Base-by-base conservation (phyloP, 2,113 vertebrate species). In the Zosterops pallidus region DNA sequence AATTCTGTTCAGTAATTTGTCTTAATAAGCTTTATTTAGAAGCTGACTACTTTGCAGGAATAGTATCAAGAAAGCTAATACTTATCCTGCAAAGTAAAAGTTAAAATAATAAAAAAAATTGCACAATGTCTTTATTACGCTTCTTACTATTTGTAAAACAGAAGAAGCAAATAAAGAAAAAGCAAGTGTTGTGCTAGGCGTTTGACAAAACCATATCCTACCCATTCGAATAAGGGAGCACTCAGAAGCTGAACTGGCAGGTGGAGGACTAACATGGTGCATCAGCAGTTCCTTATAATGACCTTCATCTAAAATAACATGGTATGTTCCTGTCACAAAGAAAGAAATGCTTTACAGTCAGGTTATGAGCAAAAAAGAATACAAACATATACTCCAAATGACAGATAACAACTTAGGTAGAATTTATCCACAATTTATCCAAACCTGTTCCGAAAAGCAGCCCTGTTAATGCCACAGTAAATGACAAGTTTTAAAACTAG, bases 191-290 rank as follows among this genome's bases (percentile, higher is more conserved):
- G 2, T 10, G 14, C 21, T 35, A 81, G 5, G 29, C 77, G 26
- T 85, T 68, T 3, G 68, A 74, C n/a, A 83, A 89, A 93, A 74
- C 13, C 7, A 49, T 57, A 56, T 95, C 98, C 82, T 97, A 99
- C 99, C 99, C 99, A 99, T 99, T 65, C 99, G 99, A 97, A 99
- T 99, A 65, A 99, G 98, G 29, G 99, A 99, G 90, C 99, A 99
- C 87, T 99, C 99, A 9, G 99, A 99, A 41, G 97, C 98, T 41
- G 98, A 98, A 96, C 98, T 98, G 93, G 99, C 98, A 29, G 99
- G 99, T 47, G 99, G 99, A 49, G 99, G 99, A 83, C 98, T 99
- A 86, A 99, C 98, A 39, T 99, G 99, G 86, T 98, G 98, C 95
- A 98, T 98, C 67, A 99, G 97, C 75, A 99, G 96, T 35, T 99